These are phyloP conservation scores for Lutra lutra DNA, from an alignment of 2,797 vertebrate species.

Conservation along the genomic window DNA sequence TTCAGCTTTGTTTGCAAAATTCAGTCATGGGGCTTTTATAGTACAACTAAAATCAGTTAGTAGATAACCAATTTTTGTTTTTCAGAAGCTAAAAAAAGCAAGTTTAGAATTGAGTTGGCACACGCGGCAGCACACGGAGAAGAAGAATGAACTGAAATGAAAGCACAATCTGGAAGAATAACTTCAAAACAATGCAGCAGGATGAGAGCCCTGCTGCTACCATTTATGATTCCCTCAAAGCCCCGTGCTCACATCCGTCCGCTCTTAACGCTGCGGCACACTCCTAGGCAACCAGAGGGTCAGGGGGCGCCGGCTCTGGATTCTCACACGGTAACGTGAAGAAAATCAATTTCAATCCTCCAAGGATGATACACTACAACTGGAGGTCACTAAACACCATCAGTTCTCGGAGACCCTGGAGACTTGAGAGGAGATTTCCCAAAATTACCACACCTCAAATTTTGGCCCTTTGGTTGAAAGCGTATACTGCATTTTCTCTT, in stretches of 20 bases:
- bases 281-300: conserved; percentile 30
- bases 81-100: conserved; percentile 40
- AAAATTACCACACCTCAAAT: conserved; percentile 65
- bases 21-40: background rate
- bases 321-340: conserved; percentile 81
- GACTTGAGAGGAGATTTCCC: conserved; percentile 65
- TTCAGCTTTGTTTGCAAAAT: conserved; percentile 55
- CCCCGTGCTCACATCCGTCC: conserved; percentile 62
- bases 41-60: conserved; percentile 41
- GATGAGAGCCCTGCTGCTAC: conserved; percentile 75
- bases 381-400: conserved; percentile 70
- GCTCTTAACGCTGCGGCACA: background rate
- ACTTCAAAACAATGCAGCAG: conserved; percentile 76
- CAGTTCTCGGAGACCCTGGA: conserved; percentile 55
- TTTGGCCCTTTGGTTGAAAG: conserved; percentile 43
- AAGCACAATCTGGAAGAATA: conserved; percentile 74
- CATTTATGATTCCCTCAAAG: conserved; percentile 71
- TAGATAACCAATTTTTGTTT: conserved; percentile 60
- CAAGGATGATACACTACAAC: conserved; percentile 58
- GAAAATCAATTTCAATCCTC: conserved; percentile 88
- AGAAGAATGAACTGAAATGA: conserved; percentile 71
- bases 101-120: conserved; percentile 56
- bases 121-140: conserved; percentile 45
- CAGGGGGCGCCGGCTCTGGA: conserved; percentile 34
- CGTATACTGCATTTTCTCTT: conserved; percentile 19